Evolutionary conservation across 2,113 vertebrate species (phyloP), one percentile per base, ranked within the genome.

Genomic region (Grus americana): DNA sequence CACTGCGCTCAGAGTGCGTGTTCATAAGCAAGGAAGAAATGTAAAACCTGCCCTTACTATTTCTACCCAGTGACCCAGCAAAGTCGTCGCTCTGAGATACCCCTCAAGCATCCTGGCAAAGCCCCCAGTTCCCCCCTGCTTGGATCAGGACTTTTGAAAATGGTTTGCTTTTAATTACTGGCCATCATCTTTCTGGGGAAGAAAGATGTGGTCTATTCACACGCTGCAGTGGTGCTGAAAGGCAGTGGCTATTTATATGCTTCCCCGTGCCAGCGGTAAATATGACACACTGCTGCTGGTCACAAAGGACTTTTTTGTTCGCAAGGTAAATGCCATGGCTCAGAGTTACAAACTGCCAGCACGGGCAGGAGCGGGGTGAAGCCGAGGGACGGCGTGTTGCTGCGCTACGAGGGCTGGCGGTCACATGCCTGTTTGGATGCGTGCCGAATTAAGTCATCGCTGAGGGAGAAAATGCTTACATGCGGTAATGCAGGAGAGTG

Each of bases 171-270:
- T 93, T 62, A 62, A 67, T 79, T 47, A 36, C 72, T 40, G 49
- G 6, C 59, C 16, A 3, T 89, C 73, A 24, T 89, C 76, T 78
- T 81, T 50, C 59, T 52, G 59, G 65, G 73, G 36, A 67, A 70
- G 80, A 50, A 40, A 58, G 68, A 17, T 0, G 0, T 0, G 17
- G 19, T 49, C 55, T 59, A 72, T 54, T 67, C 42, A 29, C 59
- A 22, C 0, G 0, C n/a, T 11, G 68, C 0, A 0, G 36, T 36
- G n/a, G 63, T 0, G 3, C 86, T 68, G 86, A 79, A 85, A 88
- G 85, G 81, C 7, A 0, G 0, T 19, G 74, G 74, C 29, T 44
- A 61, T 82, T 94, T 47, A n/a, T 38, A 23, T 2, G 1, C 66
- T 46, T 54, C 40, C 46, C 81, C 0, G 1, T 30, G 81, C 68